Conservation (phyloP, 2,888 invertebrate genomes). For the Idaea biselata region DNA sequence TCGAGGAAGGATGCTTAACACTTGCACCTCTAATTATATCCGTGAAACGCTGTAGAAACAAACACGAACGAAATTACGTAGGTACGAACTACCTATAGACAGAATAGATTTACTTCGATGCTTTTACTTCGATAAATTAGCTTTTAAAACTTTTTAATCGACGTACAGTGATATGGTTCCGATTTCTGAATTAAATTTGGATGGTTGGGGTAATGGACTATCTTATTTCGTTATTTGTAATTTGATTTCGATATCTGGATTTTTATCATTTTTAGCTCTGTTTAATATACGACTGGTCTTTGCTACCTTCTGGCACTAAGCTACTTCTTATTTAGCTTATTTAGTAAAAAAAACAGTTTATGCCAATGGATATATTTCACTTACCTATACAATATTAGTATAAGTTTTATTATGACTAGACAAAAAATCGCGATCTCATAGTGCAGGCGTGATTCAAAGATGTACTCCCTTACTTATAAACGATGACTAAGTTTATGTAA, state of each 20-base stretch:
- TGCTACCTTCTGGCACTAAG: too few species aligned
- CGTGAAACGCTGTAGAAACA: constrained; percentile 63
- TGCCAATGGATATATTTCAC: too few species aligned
- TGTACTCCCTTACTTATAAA: too few species aligned
- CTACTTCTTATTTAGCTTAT: too few species aligned
- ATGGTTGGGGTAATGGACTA: not conserved
- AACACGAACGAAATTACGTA: constrained; percentile 46
- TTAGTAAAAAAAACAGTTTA: too few species aligned
- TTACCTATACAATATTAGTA: too few species aligned
- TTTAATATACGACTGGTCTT: too few species aligned
- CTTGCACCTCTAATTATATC: constrained; percentile 76
- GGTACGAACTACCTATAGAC: constrained; percentile 34
- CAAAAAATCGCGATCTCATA: too few species aligned
- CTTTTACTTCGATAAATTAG: constrained; percentile 24
- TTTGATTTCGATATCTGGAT: not conserved
- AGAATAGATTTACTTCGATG: constrained; percentile 27
- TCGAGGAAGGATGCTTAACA: constrained; percentile 76
- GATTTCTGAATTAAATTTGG: constrained; percentile 1
- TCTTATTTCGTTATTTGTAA: not conserved
- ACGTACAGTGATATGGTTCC: not conserved
- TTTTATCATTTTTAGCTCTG: too few species aligned
- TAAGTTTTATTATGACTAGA: too few species aligned
- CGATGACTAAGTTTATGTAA: too few species aligned
- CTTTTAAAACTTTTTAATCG: constrained; percentile 18
- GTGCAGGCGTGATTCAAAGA: too few species aligned